Percentiles rank a stretch among this genome's conserved stretches.
phyloP scores from a whole-genome alignment of 2,888 invertebrate species.

The Apamea anceps region DNA sequence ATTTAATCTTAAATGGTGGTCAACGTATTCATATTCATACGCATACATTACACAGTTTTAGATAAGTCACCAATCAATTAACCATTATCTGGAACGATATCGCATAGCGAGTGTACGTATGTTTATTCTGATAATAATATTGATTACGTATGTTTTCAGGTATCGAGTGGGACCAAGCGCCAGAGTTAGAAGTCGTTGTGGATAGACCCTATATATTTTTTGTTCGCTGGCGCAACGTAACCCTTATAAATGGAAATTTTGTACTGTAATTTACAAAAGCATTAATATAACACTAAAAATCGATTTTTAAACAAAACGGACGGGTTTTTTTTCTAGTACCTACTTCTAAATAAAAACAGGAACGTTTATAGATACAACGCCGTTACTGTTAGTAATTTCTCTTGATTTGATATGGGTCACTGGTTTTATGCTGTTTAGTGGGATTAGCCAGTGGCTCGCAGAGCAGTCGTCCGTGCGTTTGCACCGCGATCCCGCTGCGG shows the following conservation, averaged over 20 bases:
- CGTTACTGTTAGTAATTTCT: constrained; percentile 29
- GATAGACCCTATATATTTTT: constrained; percentile 85
- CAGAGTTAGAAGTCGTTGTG: constrained; percentile 77
- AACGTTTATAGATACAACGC: neutral
- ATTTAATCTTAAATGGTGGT: constrained; percentile 30
- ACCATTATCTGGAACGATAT: constrained; percentile 50
- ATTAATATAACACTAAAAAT: constrained; percentile 14
- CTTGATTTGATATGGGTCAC: constrained; percentile 27
- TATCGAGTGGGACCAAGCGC: constrained; percentile 84
- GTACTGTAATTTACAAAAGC: constrained; percentile 73
- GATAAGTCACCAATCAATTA: constrained; percentile 48
- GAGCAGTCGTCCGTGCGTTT: constrained; percentile 63
- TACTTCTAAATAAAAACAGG: neutral
- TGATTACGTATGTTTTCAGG: constrained; percentile 73
- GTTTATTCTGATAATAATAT: constrained; percentile 31
- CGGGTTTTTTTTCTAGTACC: neutral
- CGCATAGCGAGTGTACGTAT: constrained; percentile 19
- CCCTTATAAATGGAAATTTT: constrained; percentile 85
- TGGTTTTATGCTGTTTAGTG: constrained; percentile 22
- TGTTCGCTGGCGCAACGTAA: constrained; percentile 84
- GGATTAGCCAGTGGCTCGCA: constrained; percentile 59
- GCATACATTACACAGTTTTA: constrained; percentile 20
- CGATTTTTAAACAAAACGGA: constrained; percentile 13
- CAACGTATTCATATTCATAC: constrained; percentile 32
- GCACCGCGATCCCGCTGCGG: constrained; percentile 69